Evolutionary conservation across 2,888 invertebrate genomes (phyloP).

Genomic region (Drosophila pseudotakahashii): DNA sequence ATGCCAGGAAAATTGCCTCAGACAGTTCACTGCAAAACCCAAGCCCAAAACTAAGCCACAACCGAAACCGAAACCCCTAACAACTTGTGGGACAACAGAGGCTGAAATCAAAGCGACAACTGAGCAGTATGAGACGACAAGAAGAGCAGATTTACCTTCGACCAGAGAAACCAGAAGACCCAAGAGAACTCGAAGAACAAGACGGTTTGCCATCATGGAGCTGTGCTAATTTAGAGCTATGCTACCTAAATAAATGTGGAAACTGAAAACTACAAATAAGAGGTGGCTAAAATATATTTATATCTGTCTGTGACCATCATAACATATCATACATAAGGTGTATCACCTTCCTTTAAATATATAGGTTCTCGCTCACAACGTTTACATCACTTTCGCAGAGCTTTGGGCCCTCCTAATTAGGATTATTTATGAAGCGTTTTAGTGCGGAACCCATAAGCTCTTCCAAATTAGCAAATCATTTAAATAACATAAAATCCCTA

Average conservation of each 20-base stretch:
- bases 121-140: not conserved
- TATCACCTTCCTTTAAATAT: too few relatives aligned
- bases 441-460: conserved; percentile 19
- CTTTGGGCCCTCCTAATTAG: conserved; percentile 7
- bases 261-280: not conserved
- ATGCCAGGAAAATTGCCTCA: conserved; percentile 14
- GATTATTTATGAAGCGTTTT: conserved; percentile 15
- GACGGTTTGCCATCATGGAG: not conserved
- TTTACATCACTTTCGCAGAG: not conserved
- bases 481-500: conserved; percentile 54
- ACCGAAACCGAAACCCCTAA: not conserved
- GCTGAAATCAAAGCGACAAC: not conserved
- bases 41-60: not conserved
- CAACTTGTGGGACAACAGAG: not conserved
- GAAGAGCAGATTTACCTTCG: not conserved
- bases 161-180: conserved; percentile 7
- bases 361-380: not conserved
- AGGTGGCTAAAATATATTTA: not conserved
- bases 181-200: conserved; percentile 1
- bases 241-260: not conserved
- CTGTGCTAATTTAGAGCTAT: not conserved
- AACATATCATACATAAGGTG: not conserved
- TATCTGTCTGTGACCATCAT: not conserved
- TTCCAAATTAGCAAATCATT: conserved; percentile 48
- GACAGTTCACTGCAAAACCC: not conserved